phyloP scores from a whole-genome alignment of 2,888 invertebrate species.

The Belgica antarctica region DNA sequence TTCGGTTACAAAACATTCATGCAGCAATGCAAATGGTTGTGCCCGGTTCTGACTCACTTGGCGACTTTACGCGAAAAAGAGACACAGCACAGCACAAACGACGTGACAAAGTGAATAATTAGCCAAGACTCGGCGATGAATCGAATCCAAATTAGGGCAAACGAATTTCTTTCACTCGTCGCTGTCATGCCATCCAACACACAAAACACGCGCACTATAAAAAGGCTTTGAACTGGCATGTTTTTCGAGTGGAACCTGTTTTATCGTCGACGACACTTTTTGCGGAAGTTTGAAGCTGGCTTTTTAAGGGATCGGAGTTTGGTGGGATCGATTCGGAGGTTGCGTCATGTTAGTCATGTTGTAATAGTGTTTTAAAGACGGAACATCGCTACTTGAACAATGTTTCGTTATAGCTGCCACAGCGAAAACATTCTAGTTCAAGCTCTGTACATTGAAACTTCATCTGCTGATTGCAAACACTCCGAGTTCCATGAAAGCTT shows the following conservation, averaged over 20 bases:
- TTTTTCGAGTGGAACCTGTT: background rate
- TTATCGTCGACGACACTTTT: background rate
- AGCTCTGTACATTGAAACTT: too few relatives aligned
- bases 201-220: too few relatives aligned
- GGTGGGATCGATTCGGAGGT: too few relatives aligned
- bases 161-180: background rate
- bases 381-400: too few relatives aligned
- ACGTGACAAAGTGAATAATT: background rate
- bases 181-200: background rate
- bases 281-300: background rate
- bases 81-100: too few relatives aligned
- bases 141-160: background rate
- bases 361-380: too few relatives aligned
- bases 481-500: too few relatives aligned
- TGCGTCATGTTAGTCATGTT: too few relatives aligned
- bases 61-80: background rate
- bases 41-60: background rate
- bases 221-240: background rate
- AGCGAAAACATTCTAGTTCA: too few relatives aligned
- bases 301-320: too few relatives aligned
- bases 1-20: constrained; percentile 3
- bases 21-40: background rate
- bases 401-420: too few relatives aligned
- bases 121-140: background rate
- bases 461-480: too few relatives aligned